A percentile compares a stretch with the other conserved stretches of the same genome.
Evolutionary conservation across 2,888 invertebrate genomes (phyloP).

Genomic region (Myopa tessellatipennis): DNA sequence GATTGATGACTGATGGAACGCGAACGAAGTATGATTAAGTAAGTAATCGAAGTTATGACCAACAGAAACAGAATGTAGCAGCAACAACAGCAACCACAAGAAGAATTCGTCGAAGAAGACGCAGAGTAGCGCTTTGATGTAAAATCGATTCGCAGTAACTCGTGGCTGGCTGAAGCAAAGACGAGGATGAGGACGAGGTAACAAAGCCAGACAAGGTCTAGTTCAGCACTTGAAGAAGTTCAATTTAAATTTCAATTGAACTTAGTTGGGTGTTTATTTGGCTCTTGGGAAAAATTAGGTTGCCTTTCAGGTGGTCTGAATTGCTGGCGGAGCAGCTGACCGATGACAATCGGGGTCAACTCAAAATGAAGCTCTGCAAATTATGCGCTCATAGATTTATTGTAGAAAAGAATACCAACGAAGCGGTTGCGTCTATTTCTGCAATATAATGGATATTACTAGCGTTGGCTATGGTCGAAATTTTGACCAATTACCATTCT

Average conservation of each 20-base stretch:
- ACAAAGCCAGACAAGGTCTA: constrained; percentile 26
- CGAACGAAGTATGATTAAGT: constrained; percentile 64
- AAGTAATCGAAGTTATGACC: constrained; percentile 45
- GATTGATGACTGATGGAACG: constrained; percentile 65
- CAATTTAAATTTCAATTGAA: constrained; percentile 20
- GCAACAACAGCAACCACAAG: constrained; percentile 8
- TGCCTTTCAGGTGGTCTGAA: constrained; percentile 24
- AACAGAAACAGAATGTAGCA: constrained; percentile 11
- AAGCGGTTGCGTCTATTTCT: too few relatives aligned
- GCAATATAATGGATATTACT: too few relatives aligned
- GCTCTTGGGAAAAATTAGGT: constrained; percentile 4
- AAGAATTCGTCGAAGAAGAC: not conserved
- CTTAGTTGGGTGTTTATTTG: not conserved
- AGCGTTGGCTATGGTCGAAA: too few relatives aligned
- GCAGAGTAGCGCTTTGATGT: not conserved
- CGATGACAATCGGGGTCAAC: not conserved
- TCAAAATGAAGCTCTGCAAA: constrained; percentile 8
- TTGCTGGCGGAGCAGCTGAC: not conserved
- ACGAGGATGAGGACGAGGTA: not conserved
- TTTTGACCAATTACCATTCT: too few relatives aligned
- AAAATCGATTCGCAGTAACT: constrained; percentile 12
- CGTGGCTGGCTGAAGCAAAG: not conserved
- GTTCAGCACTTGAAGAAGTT: constrained; percentile 17
- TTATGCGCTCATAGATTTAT: too few relatives aligned
- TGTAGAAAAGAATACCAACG: too few relatives aligned